These are phyloP conservation scores for Caranx melampygus DNA, from an alignment of 2,113 vertebrate species.

Conservation along the genomic window DNA sequence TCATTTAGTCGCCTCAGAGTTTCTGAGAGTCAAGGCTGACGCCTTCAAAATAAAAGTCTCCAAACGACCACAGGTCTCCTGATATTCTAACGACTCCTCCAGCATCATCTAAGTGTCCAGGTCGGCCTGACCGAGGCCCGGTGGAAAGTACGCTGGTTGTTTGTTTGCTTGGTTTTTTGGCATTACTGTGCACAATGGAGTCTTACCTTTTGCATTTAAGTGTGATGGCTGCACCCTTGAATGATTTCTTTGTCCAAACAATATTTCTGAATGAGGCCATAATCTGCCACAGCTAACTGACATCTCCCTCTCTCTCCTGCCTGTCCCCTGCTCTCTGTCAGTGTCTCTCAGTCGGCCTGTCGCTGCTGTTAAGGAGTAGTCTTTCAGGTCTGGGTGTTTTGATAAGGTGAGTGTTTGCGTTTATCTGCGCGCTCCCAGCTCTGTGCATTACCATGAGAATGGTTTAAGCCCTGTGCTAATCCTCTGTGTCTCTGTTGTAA, in stretches of 20 bases:
- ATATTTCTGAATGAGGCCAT: slow-evolving; percentile 30
- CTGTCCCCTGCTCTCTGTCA: slow-evolving; percentile 40
- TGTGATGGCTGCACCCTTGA: slow-evolving; percentile 17
- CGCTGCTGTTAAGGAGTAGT: slow-evolving; percentile 64
- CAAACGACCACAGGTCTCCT: no score
- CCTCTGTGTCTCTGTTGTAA: slow-evolving; percentile 77
- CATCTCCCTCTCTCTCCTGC: slow-evolving; percentile 22
- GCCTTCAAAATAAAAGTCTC: no score
- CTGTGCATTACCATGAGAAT: slow-evolving; percentile 80
- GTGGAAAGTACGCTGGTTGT: neutral
- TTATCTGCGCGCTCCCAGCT: slow-evolving; percentile 77
- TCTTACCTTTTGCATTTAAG: slow-evolving; percentile 40
- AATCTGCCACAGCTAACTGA: slow-evolving; percentile 48
- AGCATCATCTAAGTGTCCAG: neutral
- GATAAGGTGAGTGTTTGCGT: slow-evolving; percentile 80
- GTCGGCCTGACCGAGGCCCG: neutral
- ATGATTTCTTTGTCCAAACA: slow-evolving; percentile 46
- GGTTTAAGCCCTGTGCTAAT: slow-evolving; percentile 78
- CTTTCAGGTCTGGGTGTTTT: slow-evolving; percentile 71
- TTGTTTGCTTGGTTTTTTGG: neutral
- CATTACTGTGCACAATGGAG: slow-evolving; percentile 31
- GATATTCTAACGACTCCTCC: no score
- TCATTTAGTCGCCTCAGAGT: no score
- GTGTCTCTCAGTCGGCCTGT: slow-evolving; percentile 37
- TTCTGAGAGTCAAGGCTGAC: no score